These are phyloP conservation scores for Psephotus haematonotus DNA, from an alignment of 2,113 vertebrate species.

Conservation along the genomic window DNA sequence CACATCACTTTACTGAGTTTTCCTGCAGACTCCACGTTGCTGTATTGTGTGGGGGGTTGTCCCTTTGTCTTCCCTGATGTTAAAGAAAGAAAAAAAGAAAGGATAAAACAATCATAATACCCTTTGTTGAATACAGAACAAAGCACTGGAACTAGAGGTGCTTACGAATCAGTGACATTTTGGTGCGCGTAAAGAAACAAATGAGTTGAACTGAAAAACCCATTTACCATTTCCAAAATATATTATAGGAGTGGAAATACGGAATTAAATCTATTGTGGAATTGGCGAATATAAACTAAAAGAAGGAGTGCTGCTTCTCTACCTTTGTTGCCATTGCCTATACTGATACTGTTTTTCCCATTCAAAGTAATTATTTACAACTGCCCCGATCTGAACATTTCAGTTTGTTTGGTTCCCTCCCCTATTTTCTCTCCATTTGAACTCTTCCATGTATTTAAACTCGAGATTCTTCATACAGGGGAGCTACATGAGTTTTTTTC, in stretches of 20 bases:
- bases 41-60: not conserved
- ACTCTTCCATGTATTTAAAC: not conserved
- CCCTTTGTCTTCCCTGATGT: not conserved
- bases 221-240: not conserved
- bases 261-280: not conserved
- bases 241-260: not conserved
- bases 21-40: not conserved
- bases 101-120: not conserved
- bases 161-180: not conserved
- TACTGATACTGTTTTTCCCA: not conserved
- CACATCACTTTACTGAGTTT: not conserved
- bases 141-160: not conserved
- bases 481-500: not conserved
- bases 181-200: not conserved
- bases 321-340: not conserved
- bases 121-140: not conserved
- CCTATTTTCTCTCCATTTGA: not conserved
- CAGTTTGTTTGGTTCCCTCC: not conserved
- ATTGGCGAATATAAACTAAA: not conserved
- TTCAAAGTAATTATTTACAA: not conserved
- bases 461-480: not conserved
- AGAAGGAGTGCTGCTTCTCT: not conserved
- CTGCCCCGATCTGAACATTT: not conserved
- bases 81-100: not conserved
- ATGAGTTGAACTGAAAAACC: not conserved